Base-by-base conservation (phyloP, 2,797 vertebrate species). In the Tauraco hartlaubi region DNA sequence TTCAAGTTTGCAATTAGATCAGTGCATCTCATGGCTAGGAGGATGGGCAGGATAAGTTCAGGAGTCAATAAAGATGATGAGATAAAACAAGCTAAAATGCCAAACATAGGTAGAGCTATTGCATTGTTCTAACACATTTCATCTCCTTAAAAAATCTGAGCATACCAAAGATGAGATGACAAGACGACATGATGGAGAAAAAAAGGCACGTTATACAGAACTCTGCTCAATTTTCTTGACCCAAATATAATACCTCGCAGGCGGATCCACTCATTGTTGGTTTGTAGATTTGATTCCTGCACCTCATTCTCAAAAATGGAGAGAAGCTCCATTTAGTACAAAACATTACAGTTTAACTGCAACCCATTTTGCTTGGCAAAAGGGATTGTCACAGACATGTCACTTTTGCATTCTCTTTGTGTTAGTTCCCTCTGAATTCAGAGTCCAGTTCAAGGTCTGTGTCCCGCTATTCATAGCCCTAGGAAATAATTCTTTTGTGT, bases 401-500 rank as follows among this genome's bases (percentile, higher is more conserved):
- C 86, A 87, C 35, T 91, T 91, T 16, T 16, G 33, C 48, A 62
- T 71, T 88, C 20, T 69, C 76, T 88, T 78, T 69, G 55, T 78
- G 28, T 54, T 91, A 75, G 55, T 8, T 74, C 51, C 58, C 59
- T 87, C 69, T 81, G 76, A 80, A 92, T 77, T 81, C 66, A 76
- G 76, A 88, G 82, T 69, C 75, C 66, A 58, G 54, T 66, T 88
- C 82, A 88, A 87, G 58, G 78, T 85, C 84, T 74, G 25, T 43
- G 58, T 87, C 31, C 62, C 69, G 58, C 68, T 94, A 75, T 84
- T 86, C 80, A 69, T 11, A 89, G 80, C 73, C 71, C 22, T 56
- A 67, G 87, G 94, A 93, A 93, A 90, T 73, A 61, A 62, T 75
- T 77, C 37, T 85, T 88, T 81, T 89, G 41, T 89, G 43, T 61